phyloP scores from a whole-genome alignment of 2,888 invertebrate genomes.

The Glyphotaelius pellucidus region DNA sequence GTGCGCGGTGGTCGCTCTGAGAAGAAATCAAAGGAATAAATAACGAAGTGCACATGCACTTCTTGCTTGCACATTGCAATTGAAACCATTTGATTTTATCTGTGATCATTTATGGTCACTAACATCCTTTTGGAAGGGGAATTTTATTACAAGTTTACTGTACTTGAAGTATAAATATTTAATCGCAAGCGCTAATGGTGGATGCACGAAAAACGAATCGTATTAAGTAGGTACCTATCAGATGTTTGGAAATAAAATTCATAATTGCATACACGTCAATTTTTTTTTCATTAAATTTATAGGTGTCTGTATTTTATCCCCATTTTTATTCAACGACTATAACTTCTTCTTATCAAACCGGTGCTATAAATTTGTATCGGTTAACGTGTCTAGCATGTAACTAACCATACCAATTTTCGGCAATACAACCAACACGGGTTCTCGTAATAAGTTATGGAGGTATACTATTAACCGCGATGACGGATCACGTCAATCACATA shows the following conservation, averaged over 20 bases:
- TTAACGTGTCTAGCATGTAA: neutral
- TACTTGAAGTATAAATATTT: neutral
- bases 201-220: neutral
- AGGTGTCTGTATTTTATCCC: neutral
- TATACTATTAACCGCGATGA: neutral
- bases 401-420: neutral
- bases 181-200: neutral
- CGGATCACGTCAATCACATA: neutral
- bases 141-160: slow-evolving; percentile 4
- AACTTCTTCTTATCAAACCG: neutral
- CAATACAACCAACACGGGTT: neutral
- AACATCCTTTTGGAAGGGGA: neutral
- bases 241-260: neutral
- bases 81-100: neutral
- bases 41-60: neutral
- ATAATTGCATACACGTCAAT: neutral
- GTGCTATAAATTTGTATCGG: neutral
- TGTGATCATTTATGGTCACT: neutral
- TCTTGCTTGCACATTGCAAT: neutral
- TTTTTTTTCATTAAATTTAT: neutral
- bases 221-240: neutral
- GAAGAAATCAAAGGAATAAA: neutral
- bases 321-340: neutral
- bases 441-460: neutral
- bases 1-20: neutral